Evolutionary conservation across 2,113 vertebrate genomes (phyloP).

Genomic region (Mesocricetus auratus): DNA sequence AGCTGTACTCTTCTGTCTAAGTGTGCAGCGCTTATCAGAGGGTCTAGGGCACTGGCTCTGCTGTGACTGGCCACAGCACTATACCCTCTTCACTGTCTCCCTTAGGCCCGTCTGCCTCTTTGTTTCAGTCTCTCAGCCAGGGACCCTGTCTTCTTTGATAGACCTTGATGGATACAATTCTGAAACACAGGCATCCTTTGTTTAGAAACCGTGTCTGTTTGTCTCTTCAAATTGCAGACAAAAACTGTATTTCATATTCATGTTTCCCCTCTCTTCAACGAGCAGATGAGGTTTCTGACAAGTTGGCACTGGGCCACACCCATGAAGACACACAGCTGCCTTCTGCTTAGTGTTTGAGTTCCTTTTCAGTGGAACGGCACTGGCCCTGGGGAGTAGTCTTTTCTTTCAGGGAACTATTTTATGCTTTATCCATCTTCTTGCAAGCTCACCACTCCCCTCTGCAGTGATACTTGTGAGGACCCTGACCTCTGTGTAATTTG

Average conservation of each 20-base stretch:
- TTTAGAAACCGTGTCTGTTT: slow-evolving; percentile 57
- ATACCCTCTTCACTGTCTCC: no score
- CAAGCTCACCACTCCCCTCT: not conserved
- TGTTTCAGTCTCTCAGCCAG: not conserved
- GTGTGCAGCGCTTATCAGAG: not conserved
- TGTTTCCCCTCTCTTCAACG: not conserved
- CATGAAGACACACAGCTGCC: slow-evolving; percentile 22
- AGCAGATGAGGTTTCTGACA: slow-evolving; percentile 23
- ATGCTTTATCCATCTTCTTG: not conserved
- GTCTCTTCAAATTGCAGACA: slow-evolving; percentile 37
- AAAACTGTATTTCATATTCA: not conserved
- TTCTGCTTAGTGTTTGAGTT: not conserved
- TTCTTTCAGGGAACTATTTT: not conserved
- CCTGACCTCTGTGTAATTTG: not conserved
- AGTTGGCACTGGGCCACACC: slow-evolving; percentile 21
- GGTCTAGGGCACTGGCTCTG: fast-evolving
- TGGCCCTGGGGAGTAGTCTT: not conserved
- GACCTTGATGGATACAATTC: not conserved
- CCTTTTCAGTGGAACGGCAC: not conserved
- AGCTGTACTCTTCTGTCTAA: not conserved
- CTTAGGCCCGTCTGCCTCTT: not conserved
- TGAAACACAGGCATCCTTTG: slow-evolving; percentile 31
- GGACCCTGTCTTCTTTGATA: not conserved
- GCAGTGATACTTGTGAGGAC: slow-evolving; percentile 2
- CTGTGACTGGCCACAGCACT: fast-evolving